Base-by-base conservation (phyloP, 2,113 vertebrate species). In the Vanacampus margaritifer region DNA sequence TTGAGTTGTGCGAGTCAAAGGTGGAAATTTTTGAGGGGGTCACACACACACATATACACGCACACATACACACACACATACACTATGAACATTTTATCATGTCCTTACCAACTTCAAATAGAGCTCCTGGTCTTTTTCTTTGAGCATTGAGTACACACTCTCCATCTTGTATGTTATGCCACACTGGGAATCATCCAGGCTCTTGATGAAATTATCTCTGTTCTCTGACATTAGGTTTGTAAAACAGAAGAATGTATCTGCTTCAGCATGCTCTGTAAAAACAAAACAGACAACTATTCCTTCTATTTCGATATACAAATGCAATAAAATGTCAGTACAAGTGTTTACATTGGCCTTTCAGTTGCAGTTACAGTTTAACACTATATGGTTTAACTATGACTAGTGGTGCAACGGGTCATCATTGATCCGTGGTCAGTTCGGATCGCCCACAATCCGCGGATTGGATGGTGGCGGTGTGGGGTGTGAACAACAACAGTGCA, bases 81-180 rank as follows among this genome's bases (percentile, higher is more conserved):
- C n/a, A n/a, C 39, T 26, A 3, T 32, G 24, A 56, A n/a, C 0
- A 19, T 21, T 14, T 21, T 14, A 19, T 26, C n/a, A 11, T 11
- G 23, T 16, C 6, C 45, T 90, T 84, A 98, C 97, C 94, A 98
- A 88, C 65, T 95, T 97, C 77, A 96, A 88, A 82, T 94, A 96
- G 39, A 99, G 95, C 67, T 97, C 96, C 71, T 92, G 78, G 50
- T 99, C 97, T 54, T 94, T 97, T 32, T 96, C 94, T 75, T 96
- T 97, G 69, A 99, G 88, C 71, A 94, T 96, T 37, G 95, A 94
- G 75, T 96, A 98, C 53, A 99, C 96, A 13, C 94, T 97, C 86
- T 99, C 97, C 96, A 99, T 99, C 87, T 96, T 98, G 87, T 93
- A 98, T 21, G 94, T 98, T 85, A 98, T 99, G 57, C 96, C 97